Evolutionary conservation across 2,888 invertebrate genomes (phyloP).

Genomic region (Anaspis maculata): DNA sequence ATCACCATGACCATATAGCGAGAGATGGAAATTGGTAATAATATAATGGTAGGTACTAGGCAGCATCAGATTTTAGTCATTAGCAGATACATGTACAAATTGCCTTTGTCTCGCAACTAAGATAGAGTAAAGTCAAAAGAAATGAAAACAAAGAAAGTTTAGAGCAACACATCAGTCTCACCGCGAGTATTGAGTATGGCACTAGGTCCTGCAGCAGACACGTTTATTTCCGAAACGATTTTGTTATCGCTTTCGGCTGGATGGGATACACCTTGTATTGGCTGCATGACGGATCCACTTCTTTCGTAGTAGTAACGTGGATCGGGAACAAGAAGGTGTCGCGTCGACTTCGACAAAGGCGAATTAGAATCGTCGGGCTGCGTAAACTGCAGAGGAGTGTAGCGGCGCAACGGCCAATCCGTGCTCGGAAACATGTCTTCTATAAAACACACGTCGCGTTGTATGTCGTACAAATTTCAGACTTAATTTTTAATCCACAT

Average conservation of each 20-base stretch:
- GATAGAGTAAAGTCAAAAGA: too few relatives aligned
- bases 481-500: constrained; percentile 11
- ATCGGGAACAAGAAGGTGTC: constrained; percentile 66
- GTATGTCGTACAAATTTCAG: neutral
- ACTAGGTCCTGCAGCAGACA: constrained; percentile 29
- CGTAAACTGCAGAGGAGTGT: constrained; percentile 69
- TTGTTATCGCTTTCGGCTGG: constrained; percentile 31
- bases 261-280: constrained; percentile 30
- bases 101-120: too few relatives aligned
- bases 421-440: constrained; percentile 63
- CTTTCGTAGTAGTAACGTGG: constrained; percentile 58
- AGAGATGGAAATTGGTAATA: too few relatives aligned
- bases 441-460: constrained; percentile 31
- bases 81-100: neutral
- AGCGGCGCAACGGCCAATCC: constrained; percentile 67
- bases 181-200: constrained; percentile 36
- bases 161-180: constrained; percentile 33
- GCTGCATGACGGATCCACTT: constrained; percentile 32
- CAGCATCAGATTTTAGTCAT: too few relatives aligned
- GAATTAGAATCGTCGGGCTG: constrained; percentile 69
- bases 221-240: constrained; percentile 30
- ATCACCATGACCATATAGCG: too few relatives aligned
- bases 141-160: too few relatives aligned
- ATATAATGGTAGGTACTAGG: too few relatives aligned
- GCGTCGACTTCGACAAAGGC: constrained; percentile 67